These are phyloP conservation scores for Sus scrofa DNA, from an alignment of 2,113 vertebrate species.

Conservation along the genomic window T2T-Sscrofa CM000812.6:207236001-207236500, in stretches of 20 bases:
- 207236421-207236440: constrained; percentile 3
- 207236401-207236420: no score
- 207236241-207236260: background rate
- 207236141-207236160: background rate
- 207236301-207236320: no score
- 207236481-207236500: background rate
- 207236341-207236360: no score
- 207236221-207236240: background rate
- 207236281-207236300: no score
- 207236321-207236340: no score
- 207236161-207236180: background rate
- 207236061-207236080: constrained; percentile 17
- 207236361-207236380: no score
- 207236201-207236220: background rate
- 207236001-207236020: constrained; percentile 49
- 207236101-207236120: constrained; percentile 6
- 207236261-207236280: constrained; percentile 15
- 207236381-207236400: no score
- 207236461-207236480: background rate
- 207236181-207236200: background rate
- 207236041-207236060: constrained; percentile 29
- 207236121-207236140: constrained; percentile 20
- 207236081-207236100: background rate
- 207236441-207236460: background rate
- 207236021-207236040: constrained; percentile 1